Percentiles rank a stretch among this genome's conserved stretches.
Evolutionary conservation across 2,888 invertebrate genomes (phyloP).

Genomic region (Xanthostigma xanthostigma): DNA sequence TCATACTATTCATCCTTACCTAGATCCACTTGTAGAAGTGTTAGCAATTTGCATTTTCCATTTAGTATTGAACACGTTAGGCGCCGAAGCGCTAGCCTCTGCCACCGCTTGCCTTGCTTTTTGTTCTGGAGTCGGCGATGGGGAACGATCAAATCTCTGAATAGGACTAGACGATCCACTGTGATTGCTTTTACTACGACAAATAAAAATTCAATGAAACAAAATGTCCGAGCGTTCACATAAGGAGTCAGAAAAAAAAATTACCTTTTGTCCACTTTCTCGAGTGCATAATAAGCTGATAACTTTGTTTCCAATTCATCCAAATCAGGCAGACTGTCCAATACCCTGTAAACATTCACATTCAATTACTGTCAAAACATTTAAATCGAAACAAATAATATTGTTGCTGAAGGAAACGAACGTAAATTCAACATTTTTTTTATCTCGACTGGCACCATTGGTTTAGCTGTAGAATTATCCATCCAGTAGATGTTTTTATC

Average conservation of each 20-base stretch:
- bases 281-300: conserved; percentile 64
- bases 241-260: conserved; percentile 4
- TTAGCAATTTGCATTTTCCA: conserved; percentile 58
- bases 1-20: background rate
- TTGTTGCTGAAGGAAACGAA: too few relatives aligned
- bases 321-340: conserved; percentile 55
- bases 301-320: conserved; percentile 63
- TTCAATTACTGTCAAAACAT: background rate
- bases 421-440: too few relatives aligned
- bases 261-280: conserved; percentile 47
- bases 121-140: conserved; percentile 30
- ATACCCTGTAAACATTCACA: conserved; percentile 29
- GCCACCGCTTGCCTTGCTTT: conserved; percentile 32
- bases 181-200: conserved; percentile 14
- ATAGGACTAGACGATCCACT: conserved; percentile 12
- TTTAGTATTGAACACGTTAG: conserved; percentile 37
- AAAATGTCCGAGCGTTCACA: background rate
- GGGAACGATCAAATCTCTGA: conserved; percentile 23
- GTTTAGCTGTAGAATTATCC: too few relatives aligned
- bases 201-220: conserved; percentile 4
- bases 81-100: conserved; percentile 32
- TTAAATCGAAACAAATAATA: background rate
- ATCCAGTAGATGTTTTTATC: too few relatives aligned
- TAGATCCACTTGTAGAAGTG: conserved; percentile 25
- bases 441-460: too few relatives aligned